These are phyloP conservation scores for Myiagra hebetior DNA, from an alignment of 2,113 vertebrate species.

Conservation along the genomic window DNA sequence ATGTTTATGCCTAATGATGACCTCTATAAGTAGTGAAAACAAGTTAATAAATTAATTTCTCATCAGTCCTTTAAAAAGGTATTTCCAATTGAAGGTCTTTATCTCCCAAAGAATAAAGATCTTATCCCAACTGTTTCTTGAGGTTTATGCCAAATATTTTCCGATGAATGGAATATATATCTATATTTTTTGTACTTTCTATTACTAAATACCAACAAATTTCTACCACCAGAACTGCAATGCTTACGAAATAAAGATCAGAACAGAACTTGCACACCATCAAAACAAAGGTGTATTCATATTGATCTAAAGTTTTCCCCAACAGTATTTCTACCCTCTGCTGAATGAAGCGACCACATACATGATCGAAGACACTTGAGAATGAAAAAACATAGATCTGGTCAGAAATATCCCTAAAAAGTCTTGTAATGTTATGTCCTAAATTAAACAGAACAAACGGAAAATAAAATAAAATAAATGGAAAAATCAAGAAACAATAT, in stretches of 20 bases:
- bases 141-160: background rate
- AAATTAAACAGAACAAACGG: background rate
- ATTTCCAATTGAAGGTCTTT: background rate
- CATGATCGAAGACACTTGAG: background rate
- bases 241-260: background rate
- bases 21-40: background rate
- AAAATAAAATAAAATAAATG: background rate
- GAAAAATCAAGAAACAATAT: background rate
- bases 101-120: background rate
- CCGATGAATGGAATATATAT: background rate
- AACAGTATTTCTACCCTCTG: background rate
- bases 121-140: background rate
- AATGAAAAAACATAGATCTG: background rate
- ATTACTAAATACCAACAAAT: background rate
- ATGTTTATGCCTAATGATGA: background rate
- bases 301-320: background rate
- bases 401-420: background rate
- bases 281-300: background rate
- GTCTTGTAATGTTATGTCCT: background rate
- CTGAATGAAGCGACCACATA: background rate
- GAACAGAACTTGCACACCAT: background rate
- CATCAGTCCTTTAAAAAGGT: background rate
- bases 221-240: background rate
- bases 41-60: background rate
- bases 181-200: background rate